Percentiles rank a stretch among this genome's conserved stretches.
These are phyloP conservation scores for Haliclystus octoradiatus DNA, from an alignment of 30 jellyfish, hydroid and myxozoan species.

Conservation along the genomic window DNA sequence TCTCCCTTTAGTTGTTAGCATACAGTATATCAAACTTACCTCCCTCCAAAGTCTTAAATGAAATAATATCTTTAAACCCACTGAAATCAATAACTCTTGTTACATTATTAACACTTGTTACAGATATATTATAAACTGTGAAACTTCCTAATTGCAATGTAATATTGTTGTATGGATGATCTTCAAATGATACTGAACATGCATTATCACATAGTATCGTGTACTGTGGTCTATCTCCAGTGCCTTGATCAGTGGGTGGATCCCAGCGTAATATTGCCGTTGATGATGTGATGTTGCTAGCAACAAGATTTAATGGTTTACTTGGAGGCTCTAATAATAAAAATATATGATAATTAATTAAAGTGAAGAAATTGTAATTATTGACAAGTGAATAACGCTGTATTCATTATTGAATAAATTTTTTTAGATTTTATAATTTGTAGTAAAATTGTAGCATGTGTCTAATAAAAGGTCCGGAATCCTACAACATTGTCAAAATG, in stretches of 20 bases:
- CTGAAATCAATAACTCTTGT: constrained; percentile 48
- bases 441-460: too few relatives aligned
- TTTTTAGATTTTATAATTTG: too few relatives aligned
- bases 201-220: neutral
- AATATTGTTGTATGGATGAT: constrained; percentile 1
- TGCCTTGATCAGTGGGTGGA: neutral
- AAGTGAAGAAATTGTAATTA: too few relatives aligned
- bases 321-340: constrained; percentile 34
- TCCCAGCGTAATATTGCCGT: neutral
- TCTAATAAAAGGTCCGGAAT: too few relatives aligned
- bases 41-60: constrained; percentile 51
- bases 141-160: constrained; percentile 22
- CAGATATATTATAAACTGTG: constrained; percentile 19
- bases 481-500: too few relatives aligned
- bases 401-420: too few relatives aligned
- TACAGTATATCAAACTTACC: constrained; percentile 38
- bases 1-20: neutral
- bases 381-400: too few relatives aligned
- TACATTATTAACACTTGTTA: constrained; percentile 35
- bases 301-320: constrained; percentile 1
- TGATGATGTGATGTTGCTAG: neutral
- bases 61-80: neutral
- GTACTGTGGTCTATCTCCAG: neutral
- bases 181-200: neutral
- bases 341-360: too few relatives aligned